Evolutionary conservation across 2,797 vertebrate genomes (phyloP), one percentile per base, ranked within the genome.

Genomic region (Lophius americanus): DNA sequence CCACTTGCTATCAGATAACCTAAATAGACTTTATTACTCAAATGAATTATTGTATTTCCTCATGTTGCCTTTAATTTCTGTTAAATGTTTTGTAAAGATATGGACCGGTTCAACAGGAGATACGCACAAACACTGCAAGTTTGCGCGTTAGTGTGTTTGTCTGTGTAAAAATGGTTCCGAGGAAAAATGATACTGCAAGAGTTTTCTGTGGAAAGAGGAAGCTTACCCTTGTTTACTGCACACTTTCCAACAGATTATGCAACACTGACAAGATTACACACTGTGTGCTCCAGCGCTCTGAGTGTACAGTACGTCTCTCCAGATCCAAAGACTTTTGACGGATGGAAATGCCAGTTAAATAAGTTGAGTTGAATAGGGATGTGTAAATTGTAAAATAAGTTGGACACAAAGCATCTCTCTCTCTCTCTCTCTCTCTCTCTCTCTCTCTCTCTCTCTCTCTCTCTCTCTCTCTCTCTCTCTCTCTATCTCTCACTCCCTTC

Each of bases 191-290:
- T 61, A 62, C 12, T 73, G 4, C 47, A 3, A 65, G 70, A 53
- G 44, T 69, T 59, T 81, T 70, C 59, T 67, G 53, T 62, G 41
- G 43, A 85, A 88, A 79, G 70, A 75, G 78, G 79, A 88, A 77
- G 71, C 73, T 36, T 35, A 66, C 52, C 38, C 36, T 81, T 92
- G 85, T 92, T 92, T 89, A 92, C 82, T 64, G 8, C 46, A 71
- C 69, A 71, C 81, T 68, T 56, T 6, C 69, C 37, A 52, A 55
- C 36, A 44, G 44, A 83, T 90, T 85, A 85, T 77, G 81, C 76
- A 88, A 88, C 62, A 50, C 46, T 13, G 46, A 44, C 38, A 73
- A 54, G 38, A 78, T 78, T 73, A 83, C 55, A 76, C 56, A 57
- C 70, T 41, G 44, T 49, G 55, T 68, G 60, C 60, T 60, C 50